Percentiles rank a stretch among this genome's conserved stretches.
phyloP scores from a whole-genome alignment of 2,888 invertebrate genomes.

The Drosophila greeni region DNA sequence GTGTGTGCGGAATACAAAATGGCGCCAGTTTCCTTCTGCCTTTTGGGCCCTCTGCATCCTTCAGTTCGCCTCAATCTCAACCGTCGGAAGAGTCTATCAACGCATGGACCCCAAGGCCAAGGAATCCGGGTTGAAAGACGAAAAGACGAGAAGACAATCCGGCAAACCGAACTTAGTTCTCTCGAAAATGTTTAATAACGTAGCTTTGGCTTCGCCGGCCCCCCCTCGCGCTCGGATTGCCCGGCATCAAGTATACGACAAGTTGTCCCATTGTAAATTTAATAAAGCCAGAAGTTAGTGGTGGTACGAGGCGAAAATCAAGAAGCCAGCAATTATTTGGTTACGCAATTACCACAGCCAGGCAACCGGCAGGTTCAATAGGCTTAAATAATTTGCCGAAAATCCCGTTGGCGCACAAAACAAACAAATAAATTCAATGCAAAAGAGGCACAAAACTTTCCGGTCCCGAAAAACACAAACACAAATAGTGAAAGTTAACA shows the following conservation, averaged over 20 bases:
- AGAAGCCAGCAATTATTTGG: constrained; percentile 54
- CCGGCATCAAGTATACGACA: constrained; percentile 38
- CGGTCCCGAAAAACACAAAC: constrained; percentile 35
- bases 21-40: constrained; percentile 56
- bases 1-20: constrained; percentile 65
- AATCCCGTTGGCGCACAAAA: constrained; percentile 46
- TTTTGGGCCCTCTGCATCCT: constrained; percentile 44
- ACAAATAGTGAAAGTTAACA: constrained; percentile 64
- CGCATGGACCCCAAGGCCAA: constrained; percentile 26
- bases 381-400: constrained; percentile 51
- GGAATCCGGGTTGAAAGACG: constrained; percentile 4
- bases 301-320: constrained; percentile 42
- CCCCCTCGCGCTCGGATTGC: neutral
- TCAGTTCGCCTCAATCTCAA: constrained; percentile 49
- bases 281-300: constrained; percentile 41
- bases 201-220: neutral
- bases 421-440: constrained; percentile 68
- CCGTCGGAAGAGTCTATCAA: constrained; percentile 62
- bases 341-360: constrained; percentile 59
- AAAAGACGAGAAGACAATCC: constrained; percentile 26
- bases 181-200: constrained; percentile 33
- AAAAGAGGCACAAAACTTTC: constrained; percentile 62
- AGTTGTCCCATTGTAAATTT: constrained; percentile 52
- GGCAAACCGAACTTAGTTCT: constrained; percentile 13
- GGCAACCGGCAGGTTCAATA: constrained; percentile 54